Percentiles rank a stretch among this genome's conserved stretches.
These are phyloP conservation scores for Chydorus sphaericus DNA, from an alignment of 2,888 invertebrate species.

Conservation along the genomic window DNA sequence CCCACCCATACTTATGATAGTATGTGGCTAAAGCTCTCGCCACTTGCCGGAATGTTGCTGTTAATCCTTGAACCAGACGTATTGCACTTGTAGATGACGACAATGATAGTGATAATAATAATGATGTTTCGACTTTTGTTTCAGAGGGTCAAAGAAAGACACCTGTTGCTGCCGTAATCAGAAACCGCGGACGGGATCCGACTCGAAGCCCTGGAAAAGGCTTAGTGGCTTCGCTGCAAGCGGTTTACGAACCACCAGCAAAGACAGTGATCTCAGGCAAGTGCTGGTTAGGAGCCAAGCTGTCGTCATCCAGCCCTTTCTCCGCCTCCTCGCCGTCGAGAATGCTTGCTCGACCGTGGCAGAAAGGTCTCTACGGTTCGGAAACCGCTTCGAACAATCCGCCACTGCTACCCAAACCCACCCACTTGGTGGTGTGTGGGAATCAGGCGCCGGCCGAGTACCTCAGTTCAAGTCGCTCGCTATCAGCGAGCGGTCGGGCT, in stretches of 20 bases:
- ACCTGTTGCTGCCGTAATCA: not conserved
- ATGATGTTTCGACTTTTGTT: too few relatives aligned
- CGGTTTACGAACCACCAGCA: slow-evolving; percentile 8
- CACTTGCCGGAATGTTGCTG: too few relatives aligned
- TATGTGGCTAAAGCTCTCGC: too few relatives aligned
- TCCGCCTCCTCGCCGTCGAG: not conserved
- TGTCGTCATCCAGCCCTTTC: not conserved
- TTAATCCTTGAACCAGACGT: too few relatives aligned
- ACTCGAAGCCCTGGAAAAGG: not conserved
- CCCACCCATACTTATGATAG: not conserved
- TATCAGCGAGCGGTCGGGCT: not conserved
- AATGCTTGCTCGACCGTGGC: not conserved
- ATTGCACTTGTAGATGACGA: too few relatives aligned
- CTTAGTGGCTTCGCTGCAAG: slow-evolving; percentile 6
- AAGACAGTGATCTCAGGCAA: not conserved
- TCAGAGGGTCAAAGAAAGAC: too few relatives aligned
- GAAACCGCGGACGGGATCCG: not conserved
- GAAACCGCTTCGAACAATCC: not conserved
- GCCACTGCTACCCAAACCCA: not conserved
- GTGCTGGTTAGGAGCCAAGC: not conserved
- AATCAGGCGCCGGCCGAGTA: not conserved
- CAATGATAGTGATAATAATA: too few relatives aligned
- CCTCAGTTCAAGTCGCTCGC: slow-evolving; percentile 1
- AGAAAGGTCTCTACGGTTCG: not conserved
- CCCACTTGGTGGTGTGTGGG: not conserved